Conservation (phyloP, 2,888 invertebrate genomes). For the Eristalis pertinax region DNA sequence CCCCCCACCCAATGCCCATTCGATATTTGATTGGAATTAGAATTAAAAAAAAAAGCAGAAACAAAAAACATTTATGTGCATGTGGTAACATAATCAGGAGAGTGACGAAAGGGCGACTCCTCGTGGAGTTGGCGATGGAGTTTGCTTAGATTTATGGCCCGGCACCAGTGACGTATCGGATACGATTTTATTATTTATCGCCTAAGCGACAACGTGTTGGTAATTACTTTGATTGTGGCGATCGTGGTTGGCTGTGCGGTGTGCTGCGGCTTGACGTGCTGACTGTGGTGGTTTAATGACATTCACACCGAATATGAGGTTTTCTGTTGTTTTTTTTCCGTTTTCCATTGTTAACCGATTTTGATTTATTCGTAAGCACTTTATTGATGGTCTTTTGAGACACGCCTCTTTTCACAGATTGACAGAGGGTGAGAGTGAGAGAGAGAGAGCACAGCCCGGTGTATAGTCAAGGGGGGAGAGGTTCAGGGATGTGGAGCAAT, state of each 20-base stretch:
- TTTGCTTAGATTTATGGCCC: conserved; percentile 43
- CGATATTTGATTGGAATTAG: neutral
- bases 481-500: neutral
- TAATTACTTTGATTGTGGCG: neutral
- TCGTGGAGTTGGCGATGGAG: conserved; percentile 17
- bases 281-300: conserved; percentile 5
- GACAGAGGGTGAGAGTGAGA: neutral
- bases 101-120: conserved; percentile 25
- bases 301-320: conserved; percentile 23
- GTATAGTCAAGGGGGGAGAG: neutral
- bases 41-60: neutral
- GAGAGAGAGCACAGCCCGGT: too few species aligned
- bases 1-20: too few species aligned
- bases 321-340: neutral
- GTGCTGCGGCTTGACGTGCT: neutral
- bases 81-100: conserved; percentile 31
- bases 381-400: conserved; percentile 24
- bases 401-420: conserved; percentile 17
- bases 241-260: neutral
- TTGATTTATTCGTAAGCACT: conserved; percentile 39
- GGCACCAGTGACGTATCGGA: conserved; percentile 30
- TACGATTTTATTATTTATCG: conserved; percentile 44
- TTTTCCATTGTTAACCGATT: conserved; percentile 32
- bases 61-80: conserved; percentile 34
- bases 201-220: conserved; percentile 42